Percentiles rank a stretch among this genome's conserved stretches.
These are phyloP conservation scores for Thaleichthys pacificus DNA, from an alignment of 2,797 vertebrate genomes.

Conservation along the genomic window DNA sequence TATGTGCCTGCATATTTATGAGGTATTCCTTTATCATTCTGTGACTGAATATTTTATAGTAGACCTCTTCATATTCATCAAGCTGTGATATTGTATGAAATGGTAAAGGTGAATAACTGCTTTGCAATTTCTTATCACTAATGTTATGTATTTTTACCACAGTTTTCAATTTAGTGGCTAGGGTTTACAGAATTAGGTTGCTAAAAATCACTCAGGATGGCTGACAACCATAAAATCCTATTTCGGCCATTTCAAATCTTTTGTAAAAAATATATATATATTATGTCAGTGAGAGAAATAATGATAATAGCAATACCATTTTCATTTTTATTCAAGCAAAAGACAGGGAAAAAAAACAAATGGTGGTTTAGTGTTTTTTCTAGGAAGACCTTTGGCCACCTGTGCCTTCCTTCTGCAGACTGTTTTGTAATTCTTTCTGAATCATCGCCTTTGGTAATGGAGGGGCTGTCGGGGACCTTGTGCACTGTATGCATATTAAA, in stretches of 20 bases:
- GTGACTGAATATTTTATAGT: conserved; percentile 5
- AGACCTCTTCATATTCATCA: neutral
- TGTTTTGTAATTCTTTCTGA: conserved; percentile 50
- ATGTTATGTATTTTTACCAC: neutral
- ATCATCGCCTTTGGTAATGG: conserved; percentile 40
- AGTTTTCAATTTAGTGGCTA: conserved; percentile 4
- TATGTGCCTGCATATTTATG: conserved; percentile 43
- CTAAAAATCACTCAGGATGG: conserved; percentile 22
- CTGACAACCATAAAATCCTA: conserved; percentile 11
- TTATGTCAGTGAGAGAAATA: conserved; percentile 31
- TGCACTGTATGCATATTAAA: conserved; percentile 84
- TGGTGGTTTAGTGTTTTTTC: conserved; percentile 29
- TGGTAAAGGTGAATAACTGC: conserved; percentile 1
- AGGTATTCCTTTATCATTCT: conserved; percentile 18
- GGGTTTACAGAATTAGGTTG: conserved; percentile 4
- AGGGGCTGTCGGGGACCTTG: conserved; percentile 71
- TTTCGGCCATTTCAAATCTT: conserved; percentile 39
- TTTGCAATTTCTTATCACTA: neutral
- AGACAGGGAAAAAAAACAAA: conserved; percentile 19
- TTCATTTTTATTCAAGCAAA: conserved; percentile 21
- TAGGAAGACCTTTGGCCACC: conserved; percentile 44
- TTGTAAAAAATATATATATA: conserved; percentile 18
- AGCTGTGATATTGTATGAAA: neutral
- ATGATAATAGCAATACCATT: conserved; percentile 3
- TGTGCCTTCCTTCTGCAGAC: conserved; percentile 27